A percentile compares a stretch with the other conserved stretches of the same genome.
phyloP scores from a whole-genome alignment of 2,797 vertebrate genomes.

The Etheostoma nigrum region DNA sequence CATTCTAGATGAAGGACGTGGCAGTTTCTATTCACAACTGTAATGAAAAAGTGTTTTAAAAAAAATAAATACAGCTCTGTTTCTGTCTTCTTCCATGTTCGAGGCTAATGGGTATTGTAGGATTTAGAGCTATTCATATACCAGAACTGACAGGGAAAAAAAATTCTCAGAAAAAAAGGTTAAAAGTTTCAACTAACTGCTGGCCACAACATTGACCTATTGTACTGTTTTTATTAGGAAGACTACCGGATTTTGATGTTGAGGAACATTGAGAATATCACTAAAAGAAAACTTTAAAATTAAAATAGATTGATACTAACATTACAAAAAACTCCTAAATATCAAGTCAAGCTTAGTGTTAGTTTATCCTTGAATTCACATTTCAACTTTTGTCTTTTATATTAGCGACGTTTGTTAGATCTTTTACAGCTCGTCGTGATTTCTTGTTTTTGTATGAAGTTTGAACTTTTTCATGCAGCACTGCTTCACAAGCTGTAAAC shows the following conservation, averaged over 20 bases:
- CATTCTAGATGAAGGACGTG: background rate
- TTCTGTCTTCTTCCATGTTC: background rate
- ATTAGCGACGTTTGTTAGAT: background rate
- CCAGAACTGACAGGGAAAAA: background rate
- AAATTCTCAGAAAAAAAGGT: background rate
- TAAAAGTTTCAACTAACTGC: background rate
- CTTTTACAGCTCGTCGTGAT: background rate
- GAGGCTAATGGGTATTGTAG: background rate
- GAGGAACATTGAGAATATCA: background rate
- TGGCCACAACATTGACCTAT: background rate
- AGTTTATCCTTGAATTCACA: background rate
- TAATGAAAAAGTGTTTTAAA: background rate
- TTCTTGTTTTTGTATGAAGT: background rate
- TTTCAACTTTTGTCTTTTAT: background rate
- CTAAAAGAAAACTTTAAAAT: background rate
- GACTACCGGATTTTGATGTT: background rate
- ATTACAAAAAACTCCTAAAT: too few relatives aligned
- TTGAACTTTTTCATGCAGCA: conserved; percentile 8
- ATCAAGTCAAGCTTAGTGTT: background rate
- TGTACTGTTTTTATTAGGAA: background rate
- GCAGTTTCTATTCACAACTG: background rate
- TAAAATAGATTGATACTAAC: background rate
- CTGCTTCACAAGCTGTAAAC: conserved; percentile 38
- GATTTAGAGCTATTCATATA: background rate
- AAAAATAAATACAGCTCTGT: background rate